Base-by-base conservation (phyloP, 2,797 vertebrate species). In the Crocodylus rhombifer region DNA sequence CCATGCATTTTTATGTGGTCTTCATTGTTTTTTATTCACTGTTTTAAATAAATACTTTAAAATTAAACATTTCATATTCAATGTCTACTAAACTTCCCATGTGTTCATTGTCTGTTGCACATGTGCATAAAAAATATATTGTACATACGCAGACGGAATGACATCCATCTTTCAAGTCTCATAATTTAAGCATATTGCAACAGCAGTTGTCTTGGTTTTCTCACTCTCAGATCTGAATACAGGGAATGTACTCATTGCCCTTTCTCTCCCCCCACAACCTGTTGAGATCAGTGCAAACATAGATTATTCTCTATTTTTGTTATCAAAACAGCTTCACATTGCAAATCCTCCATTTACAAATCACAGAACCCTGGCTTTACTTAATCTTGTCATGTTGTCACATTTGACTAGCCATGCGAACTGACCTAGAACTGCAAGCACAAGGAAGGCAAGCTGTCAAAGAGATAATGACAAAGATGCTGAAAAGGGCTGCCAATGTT, bases 371-470 rank as follows among this genome's bases (percentile, higher is more conserved):
- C 65, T 81, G 82, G 96, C 95, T 95, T 92, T 79, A 92, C 91
- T 87, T 98, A 97, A 97, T 98, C 97, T 97, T 91, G 96, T 97
- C 93, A 67, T 93, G 95, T 69, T 97, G 97, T 95, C 96, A 96
- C 87, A 64, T 95, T 88, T 97, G 94, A 95, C 95, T 92, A 96
- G 93, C 92, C 96, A 88, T 92, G 91, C 25, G 84, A 79, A 95
- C 91, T 97, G 97, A 97, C 96, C 96, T 87, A 95, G 94, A 96
- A 96, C 88, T 84, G 80, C 14, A 65, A 92, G 82, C 88, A 64
- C 69, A 2, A 51, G 83, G 89, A 95, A 84, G 91, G 94, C 94
- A 93, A 96, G 88, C 93, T 96, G 92, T 92, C 95, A 96, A 86
- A 77, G 94, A 84, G 90, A 96, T 86, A 95, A 90, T 64, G 90